Evolutionary conservation across 2,888 invertebrate species (phyloP).

Genomic region (Drosophila kanekoi): DNA sequence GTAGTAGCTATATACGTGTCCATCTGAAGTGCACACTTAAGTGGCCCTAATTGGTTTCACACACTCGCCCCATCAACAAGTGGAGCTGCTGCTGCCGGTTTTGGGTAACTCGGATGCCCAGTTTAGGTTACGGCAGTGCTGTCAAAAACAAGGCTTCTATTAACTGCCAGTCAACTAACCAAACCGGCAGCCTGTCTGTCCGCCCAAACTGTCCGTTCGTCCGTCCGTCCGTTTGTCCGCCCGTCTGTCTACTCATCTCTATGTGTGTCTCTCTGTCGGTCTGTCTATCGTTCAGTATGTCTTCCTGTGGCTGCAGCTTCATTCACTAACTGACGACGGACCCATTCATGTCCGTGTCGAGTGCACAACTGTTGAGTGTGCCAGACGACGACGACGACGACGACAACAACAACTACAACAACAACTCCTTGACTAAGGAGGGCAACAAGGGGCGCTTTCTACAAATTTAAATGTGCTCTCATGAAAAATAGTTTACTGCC

Average conservation of each 20-base stretch:
- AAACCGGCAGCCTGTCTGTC: constrained; percentile 20
- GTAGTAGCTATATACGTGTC: constrained; percentile 45
- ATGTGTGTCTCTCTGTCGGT: not conserved
- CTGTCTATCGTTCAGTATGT: constrained; percentile 9
- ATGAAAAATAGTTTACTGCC: constrained; percentile 73
- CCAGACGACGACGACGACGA: constrained; percentile 39
- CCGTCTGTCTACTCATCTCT: not conserved
- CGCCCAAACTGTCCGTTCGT: not conserved
- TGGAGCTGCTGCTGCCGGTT: constrained; percentile 48
- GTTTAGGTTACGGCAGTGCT: constrained; percentile 52
- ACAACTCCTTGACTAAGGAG: constrained; percentile 29
- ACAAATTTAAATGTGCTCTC: constrained; percentile 56
- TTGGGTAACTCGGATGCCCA: constrained; percentile 41
- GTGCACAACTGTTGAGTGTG: constrained; percentile 62
- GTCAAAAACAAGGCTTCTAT: constrained; percentile 70
- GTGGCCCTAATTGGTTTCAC: constrained; percentile 82
- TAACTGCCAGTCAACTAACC: constrained; percentile 61
- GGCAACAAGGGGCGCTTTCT: constrained; percentile 5
- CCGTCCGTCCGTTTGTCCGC: not conserved
- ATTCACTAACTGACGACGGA: constrained; percentile 53
- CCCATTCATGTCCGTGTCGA: constrained; percentile 68
- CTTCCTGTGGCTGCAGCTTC: constrained; percentile 54
- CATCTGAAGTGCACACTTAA: constrained; percentile 79
- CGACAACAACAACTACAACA: constrained; percentile 29
- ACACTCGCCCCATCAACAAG: constrained; percentile 75